Evolutionary conservation across 2,797 vertebrate genomes (phyloP).

Genomic region (Borostomias antarcticus): DNA sequence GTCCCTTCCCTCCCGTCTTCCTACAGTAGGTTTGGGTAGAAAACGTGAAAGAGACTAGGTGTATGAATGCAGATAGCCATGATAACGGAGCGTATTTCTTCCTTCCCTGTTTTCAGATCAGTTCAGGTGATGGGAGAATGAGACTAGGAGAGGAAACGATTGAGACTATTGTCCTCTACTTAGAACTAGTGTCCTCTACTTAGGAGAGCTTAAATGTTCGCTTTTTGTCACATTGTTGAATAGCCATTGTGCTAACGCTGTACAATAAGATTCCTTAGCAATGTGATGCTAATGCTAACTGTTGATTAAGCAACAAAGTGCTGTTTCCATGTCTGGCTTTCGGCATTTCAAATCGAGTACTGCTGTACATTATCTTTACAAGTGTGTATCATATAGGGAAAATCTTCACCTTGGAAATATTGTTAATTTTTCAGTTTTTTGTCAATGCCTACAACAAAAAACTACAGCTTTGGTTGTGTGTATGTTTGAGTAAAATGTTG

Average conservation of each 20-base stretch:
- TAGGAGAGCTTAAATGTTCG: not conserved
- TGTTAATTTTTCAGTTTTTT: not conserved
- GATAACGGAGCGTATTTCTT: too few species aligned
- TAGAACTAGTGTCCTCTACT: too few species aligned
- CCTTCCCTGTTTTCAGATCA: too few species aligned
- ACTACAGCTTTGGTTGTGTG: not conserved
- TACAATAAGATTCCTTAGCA: constrained; percentile 17
- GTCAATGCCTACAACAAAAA: not conserved
- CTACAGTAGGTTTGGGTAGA: too few species aligned
- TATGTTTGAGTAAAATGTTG: not conserved
- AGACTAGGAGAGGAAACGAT: not conserved
- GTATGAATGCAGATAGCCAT: too few species aligned
- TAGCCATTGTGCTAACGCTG: constrained; percentile 11
- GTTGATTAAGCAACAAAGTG: constrained; percentile 6
- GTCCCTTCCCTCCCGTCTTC: too few species aligned
- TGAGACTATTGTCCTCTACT: not conserved
- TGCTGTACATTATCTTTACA: constrained; percentile 14
- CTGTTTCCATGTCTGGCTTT: not conserved
- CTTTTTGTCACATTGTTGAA: not conserved
- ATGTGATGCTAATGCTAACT: not conserved
- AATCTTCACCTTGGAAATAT: not conserved
- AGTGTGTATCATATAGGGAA: constrained; percentile 9
- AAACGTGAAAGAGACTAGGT: too few species aligned
- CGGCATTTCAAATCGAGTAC: constrained; percentile 22
- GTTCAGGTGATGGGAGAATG: not conserved